Evolutionary conservation across 2,113 vertebrate species (phyloP), one percentile per base, ranked within the genome.

Genomic region (Syngnathus floridae): DNA sequence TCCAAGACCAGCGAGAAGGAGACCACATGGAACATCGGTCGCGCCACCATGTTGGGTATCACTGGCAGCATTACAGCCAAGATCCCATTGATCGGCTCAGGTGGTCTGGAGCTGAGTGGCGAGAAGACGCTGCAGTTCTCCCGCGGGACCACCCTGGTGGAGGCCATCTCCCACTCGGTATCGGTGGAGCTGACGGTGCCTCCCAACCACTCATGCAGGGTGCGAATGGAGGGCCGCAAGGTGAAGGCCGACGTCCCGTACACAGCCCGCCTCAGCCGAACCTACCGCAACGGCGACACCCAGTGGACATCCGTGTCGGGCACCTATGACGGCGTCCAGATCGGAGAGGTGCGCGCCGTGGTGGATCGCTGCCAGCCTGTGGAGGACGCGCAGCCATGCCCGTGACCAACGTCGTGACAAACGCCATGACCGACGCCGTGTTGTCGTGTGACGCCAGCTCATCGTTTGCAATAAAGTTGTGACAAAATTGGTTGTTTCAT

Each of bases 11-110:
- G 83, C 0, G 86, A 88, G 45, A 72, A 83, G 41, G 88, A 89
- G 75, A 91, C 71, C 36, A 87, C 85, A 4, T 92, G 90, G 90
- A 87, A 83, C 79, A 88, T 91, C n/a, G 88, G 88, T 55, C 66
- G 90, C 1, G 35, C 81, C 72, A 87, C 89, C 26, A 89, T 88
- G 85, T 65, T 87, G 31, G 87, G 88, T 6, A 69, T 91, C 62
- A 69, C 72, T 0, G 82, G 81, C 45, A 85, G 85, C 70, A 89
- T 91, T 80, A 87, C 84, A 0, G 87, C 86, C 0, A 77, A 88
- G 1, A 91, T 92, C 69, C 90, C 91, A 11, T 12, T 90, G 49
- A 75, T 91, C 0, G 82, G 88, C 46, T 84, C 82, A 0, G 85
- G 61, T 0, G 86, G 87, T 8, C 81, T 90, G 1, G 87, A 86